A percentile compares a stretch with the other conserved stretches of the same genome.
These are phyloP conservation scores for Cebus imitator DNA, from an alignment of 2,113 vertebrate genomes.

Conservation along the genomic window DNA sequence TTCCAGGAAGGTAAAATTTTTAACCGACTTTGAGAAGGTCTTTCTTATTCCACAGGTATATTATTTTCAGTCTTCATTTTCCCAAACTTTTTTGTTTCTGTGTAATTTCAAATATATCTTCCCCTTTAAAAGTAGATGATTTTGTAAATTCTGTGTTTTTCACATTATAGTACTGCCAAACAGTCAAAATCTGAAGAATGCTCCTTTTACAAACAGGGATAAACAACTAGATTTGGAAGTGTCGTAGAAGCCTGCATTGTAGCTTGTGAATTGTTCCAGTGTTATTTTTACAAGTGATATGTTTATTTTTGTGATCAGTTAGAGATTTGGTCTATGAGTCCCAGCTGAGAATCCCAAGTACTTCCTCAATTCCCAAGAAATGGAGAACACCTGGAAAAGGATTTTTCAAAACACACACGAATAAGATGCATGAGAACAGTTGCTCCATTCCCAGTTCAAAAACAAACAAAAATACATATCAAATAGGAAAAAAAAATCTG, in stretches of 20 bases:
- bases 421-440: background rate
- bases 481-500: constrained; percentile 45
- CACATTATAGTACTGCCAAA: background rate
- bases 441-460: constrained; percentile 50
- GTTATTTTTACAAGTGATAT: constrained; percentile 69
- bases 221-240: constrained; percentile 41
- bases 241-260: background rate
- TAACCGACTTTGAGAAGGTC: background rate
- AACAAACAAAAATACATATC: constrained; percentile 71
- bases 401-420: background rate
- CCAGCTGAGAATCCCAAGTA: constrained; percentile 56
- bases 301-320: constrained; percentile 61
- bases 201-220: constrained; percentile 35
- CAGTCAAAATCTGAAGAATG: background rate
- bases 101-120: background rate
- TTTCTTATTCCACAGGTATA: background rate
- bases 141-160: background rate
- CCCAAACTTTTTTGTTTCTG: background rate
- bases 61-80: background rate
- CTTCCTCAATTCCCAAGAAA: constrained; percentile 46
- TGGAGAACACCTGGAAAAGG: constrained; percentile 66
- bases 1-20: background rate
- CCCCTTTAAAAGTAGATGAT: background rate
- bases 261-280: constrained; percentile 16
- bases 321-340: constrained; percentile 44